Percentiles rank a stretch among this genome's conserved stretches.
phyloP scores from a whole-genome alignment of 2,113 vertebrate species.

The Pelodiscus sinensis region DNA sequence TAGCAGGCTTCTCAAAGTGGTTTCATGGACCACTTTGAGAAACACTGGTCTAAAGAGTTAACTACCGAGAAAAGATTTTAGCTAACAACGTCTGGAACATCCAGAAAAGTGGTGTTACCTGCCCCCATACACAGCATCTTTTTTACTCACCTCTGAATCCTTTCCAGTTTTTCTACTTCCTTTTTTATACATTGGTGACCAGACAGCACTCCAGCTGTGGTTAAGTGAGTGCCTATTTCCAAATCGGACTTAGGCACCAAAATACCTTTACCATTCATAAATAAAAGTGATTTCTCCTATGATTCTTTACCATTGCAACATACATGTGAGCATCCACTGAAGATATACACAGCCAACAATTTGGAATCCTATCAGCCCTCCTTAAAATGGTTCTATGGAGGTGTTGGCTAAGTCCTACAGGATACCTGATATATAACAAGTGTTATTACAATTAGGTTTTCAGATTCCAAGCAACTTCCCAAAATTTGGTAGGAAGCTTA shows the following conservation, averaged over 20 bases:
- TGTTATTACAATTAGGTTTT: background rate
- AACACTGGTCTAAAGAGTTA: no score
- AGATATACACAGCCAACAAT: background rate
- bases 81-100: no score
- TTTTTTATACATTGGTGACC: background rate
- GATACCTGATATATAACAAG: background rate
- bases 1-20: no score
- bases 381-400: background rate
- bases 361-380: background rate
- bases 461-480: background rate
- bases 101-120: no score
- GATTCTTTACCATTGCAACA: background rate
- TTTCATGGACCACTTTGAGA: no score
- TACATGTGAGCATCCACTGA: background rate
- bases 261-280: background rate
- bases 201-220: background rate
- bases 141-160: background rate
- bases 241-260: background rate
- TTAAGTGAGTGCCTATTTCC: background rate
- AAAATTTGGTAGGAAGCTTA: background rate
- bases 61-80: no score
- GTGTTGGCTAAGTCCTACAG: background rate
- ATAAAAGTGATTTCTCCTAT: fast-evolving
- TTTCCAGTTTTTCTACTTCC: background rate
- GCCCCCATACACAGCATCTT: background rate